Conservation (phyloP, 2,888 invertebrate genomes). For the Agonum fuliginosum region DNA sequence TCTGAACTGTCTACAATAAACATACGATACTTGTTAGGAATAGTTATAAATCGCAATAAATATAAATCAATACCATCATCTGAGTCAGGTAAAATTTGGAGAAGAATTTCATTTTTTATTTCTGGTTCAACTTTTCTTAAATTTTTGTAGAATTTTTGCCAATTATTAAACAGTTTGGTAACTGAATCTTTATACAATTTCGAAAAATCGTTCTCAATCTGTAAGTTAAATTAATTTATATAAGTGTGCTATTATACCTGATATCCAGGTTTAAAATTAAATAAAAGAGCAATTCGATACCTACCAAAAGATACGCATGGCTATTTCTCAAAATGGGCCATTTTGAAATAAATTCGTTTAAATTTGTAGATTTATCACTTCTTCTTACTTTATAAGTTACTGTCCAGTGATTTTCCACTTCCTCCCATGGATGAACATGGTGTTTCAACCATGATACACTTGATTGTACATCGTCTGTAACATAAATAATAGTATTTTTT, state of each 20-base stretch:
- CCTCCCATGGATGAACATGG: background rate
- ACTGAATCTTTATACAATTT: background rate
- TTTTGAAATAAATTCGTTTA: background rate
- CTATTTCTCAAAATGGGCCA: background rate
- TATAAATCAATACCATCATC: background rate
- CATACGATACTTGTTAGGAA: background rate
- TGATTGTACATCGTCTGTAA: background rate
- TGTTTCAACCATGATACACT: background rate
- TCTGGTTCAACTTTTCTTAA: background rate
- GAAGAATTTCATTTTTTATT: background rate
- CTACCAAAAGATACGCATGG: background rate
- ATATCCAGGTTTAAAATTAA: background rate
- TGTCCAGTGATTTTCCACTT: background rate
- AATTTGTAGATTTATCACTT: background rate
- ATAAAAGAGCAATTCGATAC: background rate
- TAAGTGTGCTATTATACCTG: too few species aligned
- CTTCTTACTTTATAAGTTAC: background rate
- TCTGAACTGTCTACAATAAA: conserved; percentile 44
- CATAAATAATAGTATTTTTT: background rate
- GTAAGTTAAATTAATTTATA: background rate
- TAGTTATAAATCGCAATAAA: too few species aligned
- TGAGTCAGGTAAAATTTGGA: background rate
- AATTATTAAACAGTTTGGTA: background rate
- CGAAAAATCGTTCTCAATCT: background rate
- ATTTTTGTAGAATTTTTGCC: background rate